Conservation (phyloP, 2,797 vertebrate genomes). For the Sphaeramia orbicularis region DNA sequence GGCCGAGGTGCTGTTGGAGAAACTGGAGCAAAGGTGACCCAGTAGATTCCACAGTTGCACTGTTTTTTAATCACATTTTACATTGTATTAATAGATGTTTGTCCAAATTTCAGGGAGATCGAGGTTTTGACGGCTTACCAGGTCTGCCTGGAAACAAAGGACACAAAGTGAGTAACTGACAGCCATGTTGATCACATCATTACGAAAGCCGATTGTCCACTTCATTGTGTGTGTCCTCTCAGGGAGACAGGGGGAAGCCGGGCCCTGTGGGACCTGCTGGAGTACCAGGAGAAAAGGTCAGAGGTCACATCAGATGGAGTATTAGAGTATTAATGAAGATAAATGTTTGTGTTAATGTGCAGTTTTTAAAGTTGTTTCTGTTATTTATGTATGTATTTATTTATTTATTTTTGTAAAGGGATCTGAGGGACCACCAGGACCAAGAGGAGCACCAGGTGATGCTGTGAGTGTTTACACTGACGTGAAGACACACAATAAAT, state of each 20-base stretch:
- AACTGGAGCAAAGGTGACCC: slow-evolving; percentile 90
- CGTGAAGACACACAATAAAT: slow-evolving; percentile 16
- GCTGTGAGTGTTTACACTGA: slow-evolving; percentile 83
- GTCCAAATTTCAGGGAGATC: slow-evolving; percentile 86
- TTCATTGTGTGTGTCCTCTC: slow-evolving; percentile 20
- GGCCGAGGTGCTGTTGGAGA: slow-evolving; percentile 93
- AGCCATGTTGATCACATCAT: background rate
- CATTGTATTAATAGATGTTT: background rate
- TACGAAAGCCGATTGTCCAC: background rate
- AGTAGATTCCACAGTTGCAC: background rate
- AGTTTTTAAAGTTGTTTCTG: too few species aligned
- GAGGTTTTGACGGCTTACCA: slow-evolving; percentile 94
- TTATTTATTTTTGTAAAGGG: slow-evolving; percentile 82
- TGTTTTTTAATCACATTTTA: background rate
- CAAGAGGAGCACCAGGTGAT: slow-evolving; percentile 94
- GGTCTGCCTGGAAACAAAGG: slow-evolving; percentile 95
- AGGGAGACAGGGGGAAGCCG: slow-evolving; percentile 92
- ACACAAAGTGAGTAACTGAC: slow-evolving; percentile 86
- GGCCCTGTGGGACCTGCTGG: slow-evolving; percentile 87
- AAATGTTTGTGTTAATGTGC: slow-evolving; percentile 7
- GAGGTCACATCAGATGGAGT: slow-evolving; percentile 5
- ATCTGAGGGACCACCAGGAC: slow-evolving; percentile 93
- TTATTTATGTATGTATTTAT: background rate
- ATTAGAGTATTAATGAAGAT: background rate
- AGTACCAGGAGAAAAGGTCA: slow-evolving; percentile 91